phyloP scores from a whole-genome alignment of 1,140 invertebrate species.

The Chrysoperla carnea region DNA sequence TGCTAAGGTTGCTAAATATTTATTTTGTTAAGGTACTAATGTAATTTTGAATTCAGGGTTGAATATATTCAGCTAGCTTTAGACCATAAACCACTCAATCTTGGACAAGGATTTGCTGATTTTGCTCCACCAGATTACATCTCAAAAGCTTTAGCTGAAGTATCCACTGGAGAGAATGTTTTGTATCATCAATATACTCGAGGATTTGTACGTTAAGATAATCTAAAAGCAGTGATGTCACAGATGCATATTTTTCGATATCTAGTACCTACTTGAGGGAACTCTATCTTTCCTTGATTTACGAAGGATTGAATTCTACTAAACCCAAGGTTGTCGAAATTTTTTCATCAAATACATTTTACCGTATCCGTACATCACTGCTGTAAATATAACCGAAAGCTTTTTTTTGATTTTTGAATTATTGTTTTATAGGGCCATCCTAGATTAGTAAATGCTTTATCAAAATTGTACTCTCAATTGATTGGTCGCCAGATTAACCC shows the following conservation, averaged over 20 bases:
- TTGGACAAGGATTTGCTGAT: constrained; percentile 97
- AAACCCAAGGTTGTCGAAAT: too few relatives aligned
- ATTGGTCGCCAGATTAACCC: constrained; percentile 42
- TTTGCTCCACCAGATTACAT: constrained; percentile 75
- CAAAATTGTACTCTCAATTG: constrained; percentile 70
- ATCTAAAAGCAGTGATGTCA: too few relatives aligned
- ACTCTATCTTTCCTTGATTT: too few relatives aligned
- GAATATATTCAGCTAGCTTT: constrained; percentile 81
- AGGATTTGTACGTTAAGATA: constrained; percentile 44
- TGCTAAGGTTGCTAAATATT: too few relatives aligned
- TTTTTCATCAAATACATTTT: too few relatives aligned
- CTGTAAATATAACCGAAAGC: too few relatives aligned
- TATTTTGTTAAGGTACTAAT: too few relatives aligned
- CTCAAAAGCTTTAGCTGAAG: constrained; percentile 53
- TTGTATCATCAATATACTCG: constrained; percentile 82
- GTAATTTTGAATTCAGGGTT: constrained; percentile 49
- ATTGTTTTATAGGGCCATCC: constrained; percentile 67
- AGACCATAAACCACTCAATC: constrained; percentile 81
- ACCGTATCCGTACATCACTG: too few relatives aligned
- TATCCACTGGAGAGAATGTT: constrained; percentile 44
- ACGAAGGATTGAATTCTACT: too few relatives aligned
- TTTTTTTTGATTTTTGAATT: neutral
- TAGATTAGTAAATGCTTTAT: constrained; percentile 65
- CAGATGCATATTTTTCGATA: too few relatives aligned
- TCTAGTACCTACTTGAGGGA: too few relatives aligned